Conservation (phyloP, 35 echinoderm and acorn worm species). For the Eucidaris tribuloides region DNA sequence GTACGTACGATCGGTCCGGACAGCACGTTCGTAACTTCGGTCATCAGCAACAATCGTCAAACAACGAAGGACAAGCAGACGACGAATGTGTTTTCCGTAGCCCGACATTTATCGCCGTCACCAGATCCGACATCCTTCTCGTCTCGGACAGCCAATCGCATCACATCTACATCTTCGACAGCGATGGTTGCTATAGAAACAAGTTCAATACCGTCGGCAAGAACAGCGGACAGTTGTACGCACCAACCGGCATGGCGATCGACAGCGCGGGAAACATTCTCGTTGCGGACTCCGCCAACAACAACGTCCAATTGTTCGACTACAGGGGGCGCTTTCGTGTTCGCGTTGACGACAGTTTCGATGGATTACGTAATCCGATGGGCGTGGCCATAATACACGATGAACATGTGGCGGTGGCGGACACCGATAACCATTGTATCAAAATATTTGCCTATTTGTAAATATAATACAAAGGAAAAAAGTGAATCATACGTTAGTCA, state of each 20-base stretch:
- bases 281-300: constrained; percentile 47
- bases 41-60: background rate
- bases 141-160: constrained; percentile 55
- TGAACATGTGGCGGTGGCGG: constrained; percentile 51
- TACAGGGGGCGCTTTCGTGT: constrained; percentile 42
- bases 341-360: constrained; percentile 58
- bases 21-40: constrained; percentile 41
- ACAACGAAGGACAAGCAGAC: background rate
- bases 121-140: constrained; percentile 46
- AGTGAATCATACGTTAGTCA: no score
- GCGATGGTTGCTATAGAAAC: constrained; percentile 32
- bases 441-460: constrained; percentile 66
- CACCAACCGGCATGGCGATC: constrained; percentile 51
- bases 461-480: no score
- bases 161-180: constrained; percentile 63
- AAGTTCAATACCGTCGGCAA: constrained; percentile 57
- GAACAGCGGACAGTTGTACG: constrained; percentile 46
- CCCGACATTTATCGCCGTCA: constrained; percentile 65
- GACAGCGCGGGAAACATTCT: constrained; percentile 58
- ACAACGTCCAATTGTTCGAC: constrained; percentile 57
- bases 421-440: constrained; percentile 45
- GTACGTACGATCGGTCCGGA: constrained; percentile 45
- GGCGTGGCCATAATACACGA: constrained; percentile 36
- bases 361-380: constrained; percentile 57
- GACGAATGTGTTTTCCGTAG: constrained; percentile 43